Percentiles rank a stretch among this genome's conserved stretches.
phyloP scores from a whole-genome alignment of 2,888 invertebrate genomes.

The Tortricodes alternella region DNA sequence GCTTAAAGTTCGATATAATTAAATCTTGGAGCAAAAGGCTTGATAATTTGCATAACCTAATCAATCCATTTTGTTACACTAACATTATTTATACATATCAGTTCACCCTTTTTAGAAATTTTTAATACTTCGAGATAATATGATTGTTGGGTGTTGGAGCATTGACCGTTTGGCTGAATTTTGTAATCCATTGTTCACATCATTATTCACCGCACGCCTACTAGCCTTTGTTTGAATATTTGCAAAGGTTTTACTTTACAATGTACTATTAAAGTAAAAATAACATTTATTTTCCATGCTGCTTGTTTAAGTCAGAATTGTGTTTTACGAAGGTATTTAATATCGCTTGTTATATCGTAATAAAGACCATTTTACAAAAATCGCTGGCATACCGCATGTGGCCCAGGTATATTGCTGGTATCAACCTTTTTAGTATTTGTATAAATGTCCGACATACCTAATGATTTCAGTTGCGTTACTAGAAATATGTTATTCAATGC shows the following conservation, averaged over 20 bases:
- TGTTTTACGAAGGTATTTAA: neutral
- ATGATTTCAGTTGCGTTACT: neutral
- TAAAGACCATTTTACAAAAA: neutral
- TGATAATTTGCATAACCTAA: too few relatives aligned
- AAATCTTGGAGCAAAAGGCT: neutral
- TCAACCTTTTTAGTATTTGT: neutral
- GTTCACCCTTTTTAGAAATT: neutral
- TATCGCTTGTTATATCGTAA: neutral
- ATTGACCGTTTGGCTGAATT: constrained; percentile 55
- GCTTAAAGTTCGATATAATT: neutral
- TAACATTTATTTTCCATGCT: constrained; percentile 8
- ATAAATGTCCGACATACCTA: neutral
- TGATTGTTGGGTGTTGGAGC: constrained; percentile 44
- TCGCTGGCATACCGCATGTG: neutral
- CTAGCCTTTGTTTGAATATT: constrained; percentile 31
- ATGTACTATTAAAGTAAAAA: constrained; percentile 14
- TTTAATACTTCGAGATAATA: constrained; percentile 19
- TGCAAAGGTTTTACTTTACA: constrained; percentile 29
- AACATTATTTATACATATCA: too few relatives aligned
- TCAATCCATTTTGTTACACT: neutral
- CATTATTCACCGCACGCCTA: constrained; percentile 45
- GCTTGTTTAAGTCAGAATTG: constrained; percentile 6
- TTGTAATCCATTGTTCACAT: constrained; percentile 60
- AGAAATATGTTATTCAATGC: neutral
- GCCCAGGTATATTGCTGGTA: neutral